phyloP scores from a whole-genome alignment of 2,797 vertebrate species.

The Trachops cirrhosus region DNA sequence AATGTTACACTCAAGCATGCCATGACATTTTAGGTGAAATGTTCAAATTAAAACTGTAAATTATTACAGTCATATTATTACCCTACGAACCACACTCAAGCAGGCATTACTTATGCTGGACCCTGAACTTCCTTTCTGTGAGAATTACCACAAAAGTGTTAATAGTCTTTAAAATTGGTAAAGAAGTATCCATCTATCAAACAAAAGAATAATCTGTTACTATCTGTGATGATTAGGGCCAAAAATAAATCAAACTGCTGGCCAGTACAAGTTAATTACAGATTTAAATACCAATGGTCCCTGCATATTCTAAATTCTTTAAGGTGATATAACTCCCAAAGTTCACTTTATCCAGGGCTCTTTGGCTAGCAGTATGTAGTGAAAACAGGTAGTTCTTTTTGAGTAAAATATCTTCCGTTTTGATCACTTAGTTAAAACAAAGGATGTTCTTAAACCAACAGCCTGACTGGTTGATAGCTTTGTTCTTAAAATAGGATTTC shows the following conservation, averaged over 20 bases:
- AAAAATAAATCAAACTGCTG: neutral
- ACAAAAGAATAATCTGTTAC: neutral
- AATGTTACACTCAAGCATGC: too few species aligned
- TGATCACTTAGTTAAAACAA: conserved; percentile 17
- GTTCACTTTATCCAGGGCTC: neutral
- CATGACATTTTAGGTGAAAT: too few species aligned
- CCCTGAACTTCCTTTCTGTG: neutral
- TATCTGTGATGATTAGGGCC: neutral
- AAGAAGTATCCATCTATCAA: neutral
- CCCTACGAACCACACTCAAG: too few species aligned
- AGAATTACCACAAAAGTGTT: conserved; percentile 18
- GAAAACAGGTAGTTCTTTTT: neutral
- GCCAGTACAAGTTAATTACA: neutral
- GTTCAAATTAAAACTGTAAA: too few species aligned
- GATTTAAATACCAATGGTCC: neutral
- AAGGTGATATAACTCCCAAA: neutral
- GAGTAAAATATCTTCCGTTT: neutral
- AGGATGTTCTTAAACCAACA: neutral
- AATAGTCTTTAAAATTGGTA: neutral
- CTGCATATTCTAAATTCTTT: neutral
- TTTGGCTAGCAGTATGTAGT: neutral
- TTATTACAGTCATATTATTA: too few species aligned
- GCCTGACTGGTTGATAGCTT: neutral
- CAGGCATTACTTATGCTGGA: too few species aligned
- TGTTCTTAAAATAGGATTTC: neutral